These are phyloP conservation scores for Lagorchestes hirsutus DNA, from an alignment of 2,797 vertebrate species.

Conservation along the genomic window DNA sequence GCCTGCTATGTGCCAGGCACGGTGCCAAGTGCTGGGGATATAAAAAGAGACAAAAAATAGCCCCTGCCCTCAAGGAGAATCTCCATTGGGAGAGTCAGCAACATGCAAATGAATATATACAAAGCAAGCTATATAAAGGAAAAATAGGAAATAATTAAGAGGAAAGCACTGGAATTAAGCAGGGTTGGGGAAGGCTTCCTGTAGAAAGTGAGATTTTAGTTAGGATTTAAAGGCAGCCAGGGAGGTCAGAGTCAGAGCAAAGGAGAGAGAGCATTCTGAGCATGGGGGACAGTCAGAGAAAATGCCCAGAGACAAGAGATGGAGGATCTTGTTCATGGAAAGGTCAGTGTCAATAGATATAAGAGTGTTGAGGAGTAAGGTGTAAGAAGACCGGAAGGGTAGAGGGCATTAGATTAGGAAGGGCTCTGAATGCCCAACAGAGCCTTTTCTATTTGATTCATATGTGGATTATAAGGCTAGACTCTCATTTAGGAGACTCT, in stretches of 20 bases:
- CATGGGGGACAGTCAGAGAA: not conserved
- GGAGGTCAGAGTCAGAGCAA: not conserved
- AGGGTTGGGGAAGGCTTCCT: not conserved
- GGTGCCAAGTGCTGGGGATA: not conserved
- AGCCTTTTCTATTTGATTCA: not conserved
- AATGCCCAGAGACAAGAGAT: not conserved
- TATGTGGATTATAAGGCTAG: not conserved
- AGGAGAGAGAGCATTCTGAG: not conserved
- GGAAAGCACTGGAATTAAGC: not conserved
- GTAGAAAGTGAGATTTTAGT: not conserved
- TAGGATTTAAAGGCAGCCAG: not conserved
- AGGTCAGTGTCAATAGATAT: not conserved
- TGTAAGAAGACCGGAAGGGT: not conserved
- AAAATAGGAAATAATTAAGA: not conserved
- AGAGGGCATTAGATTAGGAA: not conserved
- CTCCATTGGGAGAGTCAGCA: not conserved
- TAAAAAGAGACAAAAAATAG: not conserved
- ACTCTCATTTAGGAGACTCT: not conserved
- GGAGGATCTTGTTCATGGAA: not conserved
- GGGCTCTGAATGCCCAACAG: not conserved
- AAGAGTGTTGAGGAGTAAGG: not conserved
- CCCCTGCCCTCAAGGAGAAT: not conserved
- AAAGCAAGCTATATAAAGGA: not conserved
- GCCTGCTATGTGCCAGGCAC: not conserved
- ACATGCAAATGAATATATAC: not conserved